phyloP scores from a whole-genome alignment of 2,888 invertebrate species.

The Dorcus hopei region DNA sequence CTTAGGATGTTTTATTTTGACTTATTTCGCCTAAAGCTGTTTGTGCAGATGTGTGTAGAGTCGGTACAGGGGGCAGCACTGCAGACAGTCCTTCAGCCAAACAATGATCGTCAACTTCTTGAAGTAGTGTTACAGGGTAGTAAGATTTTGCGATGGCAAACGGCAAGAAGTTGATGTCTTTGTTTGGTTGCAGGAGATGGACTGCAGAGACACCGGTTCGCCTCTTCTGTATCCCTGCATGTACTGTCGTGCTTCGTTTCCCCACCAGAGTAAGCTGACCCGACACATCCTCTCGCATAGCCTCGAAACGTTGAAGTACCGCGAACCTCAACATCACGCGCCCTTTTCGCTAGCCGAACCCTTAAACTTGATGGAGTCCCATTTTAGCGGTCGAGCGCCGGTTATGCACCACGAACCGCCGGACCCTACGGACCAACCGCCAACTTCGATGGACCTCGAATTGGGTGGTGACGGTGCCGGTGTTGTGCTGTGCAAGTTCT shows the following conservation, averaged over 20 bases:
- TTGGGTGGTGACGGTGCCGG: slow-evolving; percentile 53
- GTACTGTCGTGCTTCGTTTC: slow-evolving; percentile 86
- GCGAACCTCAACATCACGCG: slow-evolving; percentile 64
- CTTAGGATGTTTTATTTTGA: slow-evolving; percentile 72
- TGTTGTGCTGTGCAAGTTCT: slow-evolving; percentile 87
- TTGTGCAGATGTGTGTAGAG: slow-evolving; percentile 30
- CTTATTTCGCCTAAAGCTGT: slow-evolving; percentile 36
- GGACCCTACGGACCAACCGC: slow-evolving; percentile 53
- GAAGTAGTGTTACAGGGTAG: slow-evolving; percentile 46
- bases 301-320: slow-evolving; percentile 82
- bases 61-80: slow-evolving; percentile 27
- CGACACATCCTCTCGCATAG: slow-evolving; percentile 86
- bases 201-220: slow-evolving; percentile 59
- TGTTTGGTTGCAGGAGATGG: slow-evolving; percentile 90
- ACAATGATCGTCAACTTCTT: slow-evolving; percentile 90
- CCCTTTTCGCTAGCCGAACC: slow-evolving; percentile 49
- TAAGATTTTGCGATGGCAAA: slow-evolving; percentile 36
- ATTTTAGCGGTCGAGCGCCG: slow-evolving; percentile 45
- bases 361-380: slow-evolving; percentile 41
- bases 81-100: slow-evolving; percentile 54
- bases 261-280: slow-evolving; percentile 87
- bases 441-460: slow-evolving; percentile 58
- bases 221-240: slow-evolving; percentile 74
- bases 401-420: slow-evolving; percentile 46
- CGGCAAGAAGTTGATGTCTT: slow-evolving; percentile 90